These are phyloP conservation scores for Paramisgurnus dabryanus DNA, from an alignment of 2,113 vertebrate species.

Conservation along the genomic window DNA sequence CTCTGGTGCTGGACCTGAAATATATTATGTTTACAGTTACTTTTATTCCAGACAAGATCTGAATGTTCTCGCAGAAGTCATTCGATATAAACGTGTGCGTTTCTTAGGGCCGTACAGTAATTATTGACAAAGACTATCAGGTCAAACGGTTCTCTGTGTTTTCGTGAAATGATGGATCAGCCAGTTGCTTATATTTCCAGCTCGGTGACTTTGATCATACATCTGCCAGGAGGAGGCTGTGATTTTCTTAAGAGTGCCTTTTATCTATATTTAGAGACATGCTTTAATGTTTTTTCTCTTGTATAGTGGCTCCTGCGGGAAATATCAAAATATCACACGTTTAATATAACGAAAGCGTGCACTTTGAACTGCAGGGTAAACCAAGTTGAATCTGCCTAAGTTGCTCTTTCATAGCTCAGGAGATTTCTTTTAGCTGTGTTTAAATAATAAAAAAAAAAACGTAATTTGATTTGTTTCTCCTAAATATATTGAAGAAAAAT, in stretches of 20 bases:
- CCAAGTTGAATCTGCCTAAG: too few relatives aligned
- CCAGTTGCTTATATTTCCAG: constrained; percentile 46
- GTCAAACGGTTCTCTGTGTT: constrained; percentile 41
- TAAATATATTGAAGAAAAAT: too few relatives aligned
- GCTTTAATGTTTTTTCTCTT: too few relatives aligned
- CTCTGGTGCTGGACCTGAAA: constrained; percentile 2
- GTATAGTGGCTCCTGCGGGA: too few relatives aligned
- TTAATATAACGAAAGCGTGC: too few relatives aligned
- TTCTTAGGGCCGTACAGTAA: not conserved
- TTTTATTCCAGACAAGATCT: constrained; percentile 30
- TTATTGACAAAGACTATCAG: not conserved
- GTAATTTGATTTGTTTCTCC: too few relatives aligned
- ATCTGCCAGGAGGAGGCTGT: not conserved
- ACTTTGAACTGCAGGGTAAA: too few relatives aligned
- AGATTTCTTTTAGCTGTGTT: too few relatives aligned
- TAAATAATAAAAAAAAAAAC: too few relatives aligned
- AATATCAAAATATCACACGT: too few relatives aligned
- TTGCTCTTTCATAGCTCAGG: too few relatives aligned
- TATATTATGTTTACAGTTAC: constrained; percentile 26
- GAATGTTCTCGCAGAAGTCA: not conserved
- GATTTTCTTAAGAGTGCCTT: constrained; percentile 42
- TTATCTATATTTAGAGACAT: not conserved
- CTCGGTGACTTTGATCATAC: constrained; percentile 24
- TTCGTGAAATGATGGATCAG: constrained; percentile 59
- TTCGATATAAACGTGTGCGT: not conserved